These are phyloP conservation scores for Pandion haliaetus DNA, from an alignment of 2,113 vertebrate genomes.

Conservation along the genomic window DNA sequence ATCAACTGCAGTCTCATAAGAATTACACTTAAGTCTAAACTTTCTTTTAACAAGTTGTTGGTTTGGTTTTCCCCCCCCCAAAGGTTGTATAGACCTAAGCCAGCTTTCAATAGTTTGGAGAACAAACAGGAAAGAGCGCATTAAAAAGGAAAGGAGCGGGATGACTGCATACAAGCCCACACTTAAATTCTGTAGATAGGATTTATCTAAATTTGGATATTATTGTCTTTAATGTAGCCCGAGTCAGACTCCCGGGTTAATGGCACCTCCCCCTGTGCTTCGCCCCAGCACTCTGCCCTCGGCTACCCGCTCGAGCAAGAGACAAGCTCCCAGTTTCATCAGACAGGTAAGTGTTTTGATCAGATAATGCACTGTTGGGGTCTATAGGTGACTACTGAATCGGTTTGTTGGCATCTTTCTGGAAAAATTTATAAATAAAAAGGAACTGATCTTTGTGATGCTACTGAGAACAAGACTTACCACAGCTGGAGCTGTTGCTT, in stretches of 20 bases:
- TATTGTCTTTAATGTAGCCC: constrained; percentile 74
- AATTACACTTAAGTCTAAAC: neutral
- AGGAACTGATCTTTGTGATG: neutral
- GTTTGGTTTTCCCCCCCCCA: fast-evolving
- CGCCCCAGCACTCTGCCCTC: constrained; percentile 70
- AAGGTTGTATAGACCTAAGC: neutral
- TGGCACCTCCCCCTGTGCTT: constrained; percentile 81
- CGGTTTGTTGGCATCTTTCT: neutral
- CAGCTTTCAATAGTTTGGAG: neutral
- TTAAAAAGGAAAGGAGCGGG: neutral
- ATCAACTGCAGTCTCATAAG: neutral
- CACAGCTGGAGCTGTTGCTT: neutral
- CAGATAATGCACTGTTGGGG: neutral
- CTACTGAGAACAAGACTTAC: neutral
- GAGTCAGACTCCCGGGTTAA: constrained; percentile 86
- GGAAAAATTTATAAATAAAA: neutral
- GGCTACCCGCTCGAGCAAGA: constrained; percentile 74
- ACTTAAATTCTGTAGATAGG: neutral
- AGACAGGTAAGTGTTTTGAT: constrained; percentile 77
- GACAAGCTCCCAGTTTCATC: constrained; percentile 75
- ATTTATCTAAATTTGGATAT: neutral
- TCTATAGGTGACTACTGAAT: neutral
- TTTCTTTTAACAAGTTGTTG: neutral
- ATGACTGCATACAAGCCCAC: neutral
- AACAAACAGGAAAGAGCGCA: neutral